A percentile compares a stretch with the other conserved stretches of the same genome.
These are phyloP conservation scores for Hoplostethus atlanticus DNA, from an alignment of 2,797 vertebrate species.

Conservation along the genomic window DNA sequence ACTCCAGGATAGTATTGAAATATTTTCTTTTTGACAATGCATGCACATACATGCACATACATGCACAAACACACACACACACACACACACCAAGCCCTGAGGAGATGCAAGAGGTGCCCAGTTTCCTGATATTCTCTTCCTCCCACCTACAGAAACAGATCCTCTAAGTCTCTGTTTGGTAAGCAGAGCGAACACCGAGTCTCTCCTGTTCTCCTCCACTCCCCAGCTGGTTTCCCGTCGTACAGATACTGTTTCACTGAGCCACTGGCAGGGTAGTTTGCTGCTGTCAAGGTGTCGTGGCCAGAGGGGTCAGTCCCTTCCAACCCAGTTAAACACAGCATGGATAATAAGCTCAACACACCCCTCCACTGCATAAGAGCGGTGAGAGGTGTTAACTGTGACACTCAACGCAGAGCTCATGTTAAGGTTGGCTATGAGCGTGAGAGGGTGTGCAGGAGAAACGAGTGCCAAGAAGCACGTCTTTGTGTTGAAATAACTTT, in stretches of 20 bases:
- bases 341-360: slow-evolving; percentile 28
- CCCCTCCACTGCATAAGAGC: background rate
- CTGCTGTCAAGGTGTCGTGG: slow-evolving; percentile 54
- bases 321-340: slow-evolving; percentile 47
- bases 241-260: slow-evolving; percentile 68
- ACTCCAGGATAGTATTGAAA: slow-evolving; percentile 13
- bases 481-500: too few species aligned
- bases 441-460: too few species aligned
- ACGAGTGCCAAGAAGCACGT: too few species aligned
- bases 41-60: slow-evolving; percentile 7
- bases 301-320: slow-evolving; percentile 53
- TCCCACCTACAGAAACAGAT: slow-evolving; percentile 64
- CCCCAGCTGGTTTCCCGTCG: slow-evolving; percentile 65
- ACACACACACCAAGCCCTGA: slow-evolving; percentile 43
- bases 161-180: slow-evolving; percentile 76
- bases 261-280: slow-evolving; percentile 37
- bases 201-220: slow-evolving; percentile 62
- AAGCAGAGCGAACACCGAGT: slow-evolving; percentile 72
- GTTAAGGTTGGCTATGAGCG: background rate
- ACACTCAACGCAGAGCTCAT: background rate
- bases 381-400: background rate
- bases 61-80: slow-evolving; percentile 5
- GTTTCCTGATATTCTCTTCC: slow-evolving; percentile 68
- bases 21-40: slow-evolving; percentile 21
- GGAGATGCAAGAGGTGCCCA: slow-evolving; percentile 57